Base-by-base conservation (phyloP, 1,140 invertebrate genomes). In the Physella acuta region DNA sequence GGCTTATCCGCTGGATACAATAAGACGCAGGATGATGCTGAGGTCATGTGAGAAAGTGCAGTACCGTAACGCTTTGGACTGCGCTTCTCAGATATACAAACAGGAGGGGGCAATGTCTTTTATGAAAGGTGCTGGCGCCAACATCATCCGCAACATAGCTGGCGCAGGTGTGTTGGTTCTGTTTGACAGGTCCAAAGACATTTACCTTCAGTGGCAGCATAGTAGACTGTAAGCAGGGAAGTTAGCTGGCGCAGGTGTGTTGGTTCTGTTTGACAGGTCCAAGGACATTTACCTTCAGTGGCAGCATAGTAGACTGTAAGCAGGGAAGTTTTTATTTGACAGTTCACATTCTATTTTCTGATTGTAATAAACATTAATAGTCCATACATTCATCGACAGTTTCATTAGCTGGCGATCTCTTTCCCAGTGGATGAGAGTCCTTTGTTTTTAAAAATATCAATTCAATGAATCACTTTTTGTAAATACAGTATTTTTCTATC, bases 1-100 rank as follows among this genome's bases (percentile, higher is more conserved):
- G 62, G 94, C 93, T n/a, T 95, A 95, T 88, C 94, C 94, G 76
- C 93, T 95, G 86, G 93, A 95, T 86, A 95, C 94, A 52, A 93
- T 95, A 39, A 88, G 94, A 85, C 88, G 94, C 84, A 89, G 93
- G 88, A 93, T 94, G 91, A 94, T 94, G 87, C 88, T 88, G 87
- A 86, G 87, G 24, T 86, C 85, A 62, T 87, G 88, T 24, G 80
- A 85, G 71, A 86, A 86, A 51, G 82, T 87, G 69, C 81, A 88
- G 56, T 88, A 87, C 82, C 87, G 85, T 68, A 85, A 86, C 66
- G 86, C 87, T 33, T 60, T 80, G 28, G 86, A 88, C 71, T 88
- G 87, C 69, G 80, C 82, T 34, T 36, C 77, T 34, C 85, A 88
- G 79, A 87, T 87, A 73, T 72, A 86, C 72, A 84, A 81, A 53